Conservation (phyloP, 2,113 vertebrate genomes). For the Nerophis ophidion region DNA sequence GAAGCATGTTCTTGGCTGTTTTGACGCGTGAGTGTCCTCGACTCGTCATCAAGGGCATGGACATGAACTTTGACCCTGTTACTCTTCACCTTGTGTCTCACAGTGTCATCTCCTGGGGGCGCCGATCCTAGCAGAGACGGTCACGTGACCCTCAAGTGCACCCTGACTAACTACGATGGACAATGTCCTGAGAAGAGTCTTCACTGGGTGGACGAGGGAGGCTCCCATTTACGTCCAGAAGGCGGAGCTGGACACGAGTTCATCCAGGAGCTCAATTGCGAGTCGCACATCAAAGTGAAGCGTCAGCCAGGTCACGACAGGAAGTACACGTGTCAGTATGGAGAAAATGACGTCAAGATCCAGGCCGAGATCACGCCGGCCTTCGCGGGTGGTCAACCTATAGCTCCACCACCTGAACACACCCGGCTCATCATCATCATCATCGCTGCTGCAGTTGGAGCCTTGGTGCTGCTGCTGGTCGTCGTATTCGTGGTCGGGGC, state of each 20-base stretch:
- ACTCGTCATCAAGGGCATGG: neutral
- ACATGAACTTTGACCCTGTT: no score
- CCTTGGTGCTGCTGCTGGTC: neutral
- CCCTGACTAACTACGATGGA: neutral
- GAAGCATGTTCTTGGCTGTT: neutral
- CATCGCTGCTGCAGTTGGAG: neutral
- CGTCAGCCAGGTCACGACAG: neutral
- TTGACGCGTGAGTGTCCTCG: slow-evolving; percentile 19
- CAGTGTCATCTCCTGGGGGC: slow-evolving; percentile 18
- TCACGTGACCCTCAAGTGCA: slow-evolving; percentile 8
- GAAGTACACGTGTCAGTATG: slow-evolving; percentile 29
- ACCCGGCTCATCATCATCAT: slow-evolving; percentile 3
- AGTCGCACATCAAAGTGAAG: slow-evolving; percentile 15
- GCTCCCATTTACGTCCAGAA: neutral
- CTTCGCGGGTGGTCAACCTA: neutral
- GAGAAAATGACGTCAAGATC: fast-evolving
- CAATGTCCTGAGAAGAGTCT: fast-evolving
- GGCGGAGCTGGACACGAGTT: fast-evolving
- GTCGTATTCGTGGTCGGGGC: slow-evolving; percentile 6
- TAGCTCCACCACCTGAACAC: no score
- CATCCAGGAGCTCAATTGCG: fast-evolving
- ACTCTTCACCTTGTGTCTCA: neutral
- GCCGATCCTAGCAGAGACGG: neutral
- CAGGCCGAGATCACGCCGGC: slow-evolving; percentile 9
- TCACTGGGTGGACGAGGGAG: slow-evolving; percentile 26